A percentile compares a stretch with the other conserved stretches of the same genome.
phyloP scores from a whole-genome alignment of 2,797 vertebrate genomes.

The Distichodus sexfasciatus region DNA sequence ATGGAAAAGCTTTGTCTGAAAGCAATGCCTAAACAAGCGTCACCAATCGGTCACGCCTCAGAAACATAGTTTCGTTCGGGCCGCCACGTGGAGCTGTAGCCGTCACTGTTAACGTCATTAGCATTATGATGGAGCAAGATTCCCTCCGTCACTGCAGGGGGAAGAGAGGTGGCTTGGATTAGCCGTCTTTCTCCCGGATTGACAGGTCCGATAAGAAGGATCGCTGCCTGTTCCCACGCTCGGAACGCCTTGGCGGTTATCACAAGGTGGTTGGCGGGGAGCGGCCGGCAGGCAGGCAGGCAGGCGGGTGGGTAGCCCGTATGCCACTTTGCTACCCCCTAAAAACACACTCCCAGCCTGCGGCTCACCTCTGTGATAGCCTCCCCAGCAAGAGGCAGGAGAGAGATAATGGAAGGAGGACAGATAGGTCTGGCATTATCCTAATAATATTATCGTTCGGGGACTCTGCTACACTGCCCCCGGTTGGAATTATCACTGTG shows the following conservation, averaged over 20 bases:
- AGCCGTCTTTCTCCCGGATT: conserved; percentile 62
- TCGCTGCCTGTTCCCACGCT: conserved; percentile 49
- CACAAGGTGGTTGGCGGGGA: conserved; percentile 14
- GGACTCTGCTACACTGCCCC: conserved; percentile 23
- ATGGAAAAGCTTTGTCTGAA: conserved; percentile 7
- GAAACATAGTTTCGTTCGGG: no score
- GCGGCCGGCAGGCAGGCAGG: no score
- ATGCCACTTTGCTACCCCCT: conserved; percentile 24
- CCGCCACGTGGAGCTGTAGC: conserved; percentile 53
- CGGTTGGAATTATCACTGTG: conserved; percentile 32
- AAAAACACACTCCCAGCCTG: conserved; percentile 27
- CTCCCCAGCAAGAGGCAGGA: conserved; percentile 33
- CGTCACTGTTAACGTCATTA: conserved; percentile 66
- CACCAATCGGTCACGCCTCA: conserved; percentile 1
- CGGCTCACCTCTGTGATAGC: conserved; percentile 8
- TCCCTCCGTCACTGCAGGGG: conserved; percentile 53
- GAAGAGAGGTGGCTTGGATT: conserved; percentile 31
- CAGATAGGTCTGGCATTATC: conserved; percentile 42
- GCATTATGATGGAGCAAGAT: conserved; percentile 62
- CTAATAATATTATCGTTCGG: conserved; percentile 37
- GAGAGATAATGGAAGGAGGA: conserved; percentile 32
- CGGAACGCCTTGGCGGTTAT: conserved; percentile 55
- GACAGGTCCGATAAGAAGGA: conserved; percentile 69
- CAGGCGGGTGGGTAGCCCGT: conserved; percentile 28
- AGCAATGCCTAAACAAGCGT: conserved; percentile 18